Evolutionary conservation across 2,888 invertebrate species (phyloP), one percentile per base, ranked within the genome.

Genomic region (Melanophora roralis): DNA sequence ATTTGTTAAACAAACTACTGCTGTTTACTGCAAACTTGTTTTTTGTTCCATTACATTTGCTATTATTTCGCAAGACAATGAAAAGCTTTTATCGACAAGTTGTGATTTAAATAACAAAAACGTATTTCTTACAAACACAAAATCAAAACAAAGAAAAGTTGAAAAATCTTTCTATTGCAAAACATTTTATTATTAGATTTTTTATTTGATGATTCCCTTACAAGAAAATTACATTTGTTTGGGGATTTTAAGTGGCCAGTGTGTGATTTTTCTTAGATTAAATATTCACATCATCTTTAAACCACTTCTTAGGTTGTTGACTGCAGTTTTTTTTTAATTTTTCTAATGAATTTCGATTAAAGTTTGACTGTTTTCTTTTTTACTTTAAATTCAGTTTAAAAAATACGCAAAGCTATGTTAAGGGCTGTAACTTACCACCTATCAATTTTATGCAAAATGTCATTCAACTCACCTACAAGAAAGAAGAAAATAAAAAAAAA

Each of bases 71-170:
- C 19, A n/a, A 7, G 34, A 49, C 21, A 62, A 36, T 14, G 1
- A 1, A 9, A 47, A 4, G 3, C 6, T 27, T 27, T 27, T 19
- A 36, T 21, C 34, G 60, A 60, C 9, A 60, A 60, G 6, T 45
- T 60, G 12, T 45, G 45, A 45, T 60, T 60, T 32, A 32, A 60
- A 62, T 47, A n/a, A 36, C 4, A 47, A 62, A 36, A 62, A 47
- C 27, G 3, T 19, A 47, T 27, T 12, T 19, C 19, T 34, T 12
- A 21, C 23, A 51, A 67, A 43, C 16, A 16, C 5, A 7, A 0
- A 55, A 6, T 14, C 1, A 47, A 57, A 55, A 19, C n/a, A 14
- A 23, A 9, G n/a, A 45, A 19, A 55, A 21, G 5, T 27, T 14
- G 14, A 8, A 14, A 27, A 27, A 27, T 27, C 27, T 11, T 38